Evolutionary conservation across 2,888 invertebrate genomes (phyloP).

Genomic region (Macropis europaea): DNA sequence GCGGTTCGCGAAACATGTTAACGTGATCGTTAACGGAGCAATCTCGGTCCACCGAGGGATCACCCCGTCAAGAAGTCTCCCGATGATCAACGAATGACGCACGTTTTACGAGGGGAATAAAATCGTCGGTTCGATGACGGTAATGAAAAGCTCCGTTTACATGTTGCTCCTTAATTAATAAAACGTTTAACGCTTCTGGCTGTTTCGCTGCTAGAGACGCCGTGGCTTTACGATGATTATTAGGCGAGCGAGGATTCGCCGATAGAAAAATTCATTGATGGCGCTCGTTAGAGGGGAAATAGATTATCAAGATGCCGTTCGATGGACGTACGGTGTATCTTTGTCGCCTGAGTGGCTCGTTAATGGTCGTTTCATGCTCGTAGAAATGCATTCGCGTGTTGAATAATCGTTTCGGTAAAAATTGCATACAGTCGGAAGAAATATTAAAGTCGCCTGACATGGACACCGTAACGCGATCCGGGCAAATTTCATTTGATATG

Average conservation of each 20-base stretch:
- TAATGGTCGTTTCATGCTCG: constrained; percentile 22
- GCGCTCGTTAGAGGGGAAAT: constrained; percentile 20
- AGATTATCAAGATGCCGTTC: constrained; percentile 9
- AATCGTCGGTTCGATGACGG: constrained; percentile 10
- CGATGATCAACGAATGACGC: too few relatives aligned
- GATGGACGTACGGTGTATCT: not conserved
- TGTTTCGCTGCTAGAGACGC: not conserved
- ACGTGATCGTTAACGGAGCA: too few relatives aligned
- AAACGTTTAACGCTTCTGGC: constrained; percentile 2
- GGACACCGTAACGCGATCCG: not conserved
- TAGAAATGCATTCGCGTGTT: constrained; percentile 1
- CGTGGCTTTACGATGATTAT: constrained; percentile 6
- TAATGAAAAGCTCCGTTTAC: constrained; percentile 29
- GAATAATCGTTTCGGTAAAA: too few relatives aligned
- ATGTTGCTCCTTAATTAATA: constrained; percentile 27
- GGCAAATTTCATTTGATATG: too few relatives aligned
- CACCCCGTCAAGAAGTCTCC: too few relatives aligned
- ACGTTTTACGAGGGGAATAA: constrained; percentile 14
- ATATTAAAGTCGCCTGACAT: too few relatives aligned
- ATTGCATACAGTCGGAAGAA: too few relatives aligned
- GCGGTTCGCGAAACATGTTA: too few relatives aligned
- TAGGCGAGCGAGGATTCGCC: not conserved
- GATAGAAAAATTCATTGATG: constrained; percentile 17
- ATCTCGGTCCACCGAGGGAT: too few relatives aligned
- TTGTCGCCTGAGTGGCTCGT: constrained; percentile 29